These are phyloP conservation scores for Cecropterus lyciades DNA, from an alignment of 1,140 invertebrate species.

Conservation along the genomic window DNA sequence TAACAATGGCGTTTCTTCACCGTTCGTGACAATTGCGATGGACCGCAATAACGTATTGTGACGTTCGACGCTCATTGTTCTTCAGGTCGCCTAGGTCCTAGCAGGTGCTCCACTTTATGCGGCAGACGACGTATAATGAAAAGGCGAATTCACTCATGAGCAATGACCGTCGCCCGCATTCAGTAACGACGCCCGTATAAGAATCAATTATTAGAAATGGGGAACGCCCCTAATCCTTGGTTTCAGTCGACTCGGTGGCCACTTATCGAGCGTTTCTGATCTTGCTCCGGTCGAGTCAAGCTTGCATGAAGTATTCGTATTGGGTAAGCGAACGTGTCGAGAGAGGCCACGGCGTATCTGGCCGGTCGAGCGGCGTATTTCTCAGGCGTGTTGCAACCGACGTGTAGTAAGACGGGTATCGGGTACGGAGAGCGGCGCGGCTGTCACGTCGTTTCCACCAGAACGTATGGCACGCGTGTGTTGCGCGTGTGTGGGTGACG, in stretches of 20 bases:
- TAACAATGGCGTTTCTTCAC: constrained; percentile 58
- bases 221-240: constrained; percentile 48
- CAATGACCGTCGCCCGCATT: constrained; percentile 55
- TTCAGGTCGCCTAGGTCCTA: constrained; percentile 31
- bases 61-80: constrained; percentile 30
- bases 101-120: constrained; percentile 44
- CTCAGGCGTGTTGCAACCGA: constrained; percentile 75
- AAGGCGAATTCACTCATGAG: not conserved
- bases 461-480: constrained; percentile 55
- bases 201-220: constrained; percentile 53
- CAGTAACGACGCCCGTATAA: constrained; percentile 59
- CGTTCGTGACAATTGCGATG: constrained; percentile 56
- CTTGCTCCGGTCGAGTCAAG: constrained; percentile 23
- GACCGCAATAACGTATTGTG: constrained; percentile 36
- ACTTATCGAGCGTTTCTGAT: constrained; percentile 28
- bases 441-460: constrained; percentile 49
- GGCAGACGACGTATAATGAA: not conserved
- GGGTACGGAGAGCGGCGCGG: constrained; percentile 61
- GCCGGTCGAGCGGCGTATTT: constrained; percentile 57
- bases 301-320: constrained; percentile 52
- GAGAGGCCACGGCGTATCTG: constrained; percentile 70
- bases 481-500: constrained; percentile 77
- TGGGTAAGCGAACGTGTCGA: constrained; percentile 79
- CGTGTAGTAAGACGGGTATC: constrained; percentile 62
- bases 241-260: constrained; percentile 34